Base-by-base conservation (phyloP, 1,140 invertebrate genomes). In the Carposina sasakii region DNA sequence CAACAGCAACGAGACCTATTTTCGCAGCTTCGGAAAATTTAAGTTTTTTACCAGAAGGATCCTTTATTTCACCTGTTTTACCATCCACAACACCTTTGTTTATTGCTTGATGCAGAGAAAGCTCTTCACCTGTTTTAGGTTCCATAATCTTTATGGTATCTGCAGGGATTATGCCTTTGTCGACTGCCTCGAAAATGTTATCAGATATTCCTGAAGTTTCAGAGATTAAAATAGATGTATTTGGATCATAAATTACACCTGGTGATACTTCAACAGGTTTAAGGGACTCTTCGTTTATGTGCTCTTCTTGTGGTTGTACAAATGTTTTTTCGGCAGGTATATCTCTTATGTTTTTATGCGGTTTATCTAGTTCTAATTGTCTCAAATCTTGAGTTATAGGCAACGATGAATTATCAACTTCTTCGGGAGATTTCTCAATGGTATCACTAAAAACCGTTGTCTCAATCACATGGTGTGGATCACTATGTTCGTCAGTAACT, bases 51-150 rank as follows among this genome's bases (percentile, higher is more conserved):
- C 91, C 90, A 6, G 85, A 71, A 44, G 87, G 85, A 55, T 91
- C 89, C 54, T 87, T 88, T 49, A 94, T 89, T 54, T 91, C 87
- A 12, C 90, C 91, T 1, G 91, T 93, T 36, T 91, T 86, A 57
- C 89, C 86, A 83, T 96, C 89, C 12, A 97, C 85, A 42, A 96
- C 89, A 31, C 92, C 92, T 63, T 89, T 90, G 9, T 88, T 76
- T 9, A 96, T 88, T 2, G 95, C 96, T 76, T 96, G 93, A 15
- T 89, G 86, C 16, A 97, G 82, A 24, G 89, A 88, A 34, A 97
- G 87, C 55, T 90, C 84, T 70, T 89, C 84, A 3, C 91, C 91
- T 0, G 90, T 90, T 30, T 84, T 74, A 15, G 94, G 93, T 84
- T 97, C 93, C 47, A 89, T 88, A 2, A 97, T 86, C 62, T 90